phyloP scores from a whole-genome alignment of 30 jellyfish, hydroid and myxozoan species.

The Aurelia coerulea region DNA sequence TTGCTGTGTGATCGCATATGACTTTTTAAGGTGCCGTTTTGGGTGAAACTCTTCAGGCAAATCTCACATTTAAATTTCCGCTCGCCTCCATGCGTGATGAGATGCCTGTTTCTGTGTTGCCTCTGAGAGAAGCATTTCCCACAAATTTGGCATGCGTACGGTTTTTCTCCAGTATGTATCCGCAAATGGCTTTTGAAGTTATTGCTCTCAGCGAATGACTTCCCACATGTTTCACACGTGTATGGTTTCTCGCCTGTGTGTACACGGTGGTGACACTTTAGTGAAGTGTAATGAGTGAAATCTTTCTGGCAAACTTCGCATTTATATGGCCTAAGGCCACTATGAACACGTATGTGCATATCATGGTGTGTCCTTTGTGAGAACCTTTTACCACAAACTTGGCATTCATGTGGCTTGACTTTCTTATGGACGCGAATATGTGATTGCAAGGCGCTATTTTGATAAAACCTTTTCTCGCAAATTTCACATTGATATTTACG shows the following conservation, averaged over 20 bases:
- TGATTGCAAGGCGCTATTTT: slow-evolving; percentile 2
- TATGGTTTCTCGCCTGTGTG: slow-evolving; percentile 34
- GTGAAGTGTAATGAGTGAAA: neutral
- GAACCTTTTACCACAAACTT: slow-evolving; percentile 36
- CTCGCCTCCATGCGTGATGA: slow-evolving; percentile 5
- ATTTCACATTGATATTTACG: slow-evolving; percentile 12
- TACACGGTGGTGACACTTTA: neutral
- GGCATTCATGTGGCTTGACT: slow-evolving; percentile 14
- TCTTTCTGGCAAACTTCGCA: slow-evolving; percentile 22
- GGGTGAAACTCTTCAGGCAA: slow-evolving; percentile 15
- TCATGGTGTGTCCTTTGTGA: slow-evolving; percentile 1
- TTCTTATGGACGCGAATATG: slow-evolving; percentile 20
- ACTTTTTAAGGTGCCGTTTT: slow-evolving; percentile 10
- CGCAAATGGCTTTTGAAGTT: slow-evolving; percentile 13
- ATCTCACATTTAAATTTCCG: slow-evolving; percentile 14
- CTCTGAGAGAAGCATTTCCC: slow-evolving; percentile 11
- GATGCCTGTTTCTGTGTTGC: slow-evolving; percentile 11
- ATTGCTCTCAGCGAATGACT: slow-evolving; percentile 4
- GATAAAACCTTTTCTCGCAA: slow-evolving; percentile 21
- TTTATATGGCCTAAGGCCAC: neutral
- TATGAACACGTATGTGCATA: slow-evolving; percentile 14
- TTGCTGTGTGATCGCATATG: slow-evolving; percentile 17
- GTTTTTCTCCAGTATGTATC: slow-evolving; percentile 26
- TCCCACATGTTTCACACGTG: slow-evolving; percentile 31
- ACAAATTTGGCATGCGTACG: slow-evolving; percentile 15